Evolutionary conservation across 2,113 vertebrate genomes (phyloP), one percentile per base, ranked within the genome.

Genomic region (Podilymbus podiceps): DNA sequence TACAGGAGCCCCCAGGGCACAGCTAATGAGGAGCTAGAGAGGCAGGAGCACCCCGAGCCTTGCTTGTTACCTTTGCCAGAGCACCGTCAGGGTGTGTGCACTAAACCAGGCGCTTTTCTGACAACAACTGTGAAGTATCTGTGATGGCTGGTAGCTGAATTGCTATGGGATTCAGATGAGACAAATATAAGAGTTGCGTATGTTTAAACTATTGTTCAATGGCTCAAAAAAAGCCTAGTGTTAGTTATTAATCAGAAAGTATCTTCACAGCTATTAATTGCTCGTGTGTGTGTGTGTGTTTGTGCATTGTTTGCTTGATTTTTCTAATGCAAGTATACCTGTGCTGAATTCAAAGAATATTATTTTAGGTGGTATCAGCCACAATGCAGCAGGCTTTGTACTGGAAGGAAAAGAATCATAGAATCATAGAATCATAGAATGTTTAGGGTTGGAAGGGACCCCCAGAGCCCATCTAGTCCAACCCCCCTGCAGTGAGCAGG

Each of bases 41-140:
- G 79, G 59, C 59, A 8, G 0, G 16, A 71, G 69, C 2, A 4
- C 66, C 69, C 81, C 14, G 15, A 56, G 92, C 90, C 44, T n/a
- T 2, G 42, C 42, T 25, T 2, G 0, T 27, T 35, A 23, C 23
- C 0, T 24, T 11, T 60, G 75, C 69, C 46, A 0, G 71, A 23
- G 91, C 72, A 25, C 67, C 71, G 38, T 60, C 15, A 2, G 68
- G 75, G 9, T 3, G 12, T 6, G 25, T 76, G 58, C 69, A 21
- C 42, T 3, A n/a, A n/a, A 53, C 75, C 88, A 88, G 58, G 33
- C 62, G 92, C 69, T 91, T 31, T 88, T 81, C 58, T 82, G 78
- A 49, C 75, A 79, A 5, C 27, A 68, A 33, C 62, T 55, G 12
- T 11, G 82, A 85, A 40, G 8, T n/a, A 46, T 30, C 69, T 50